Evolutionary conservation across 2,113 vertebrate genomes (phyloP).

Genomic region (Clarias macrocephalus): DNA sequence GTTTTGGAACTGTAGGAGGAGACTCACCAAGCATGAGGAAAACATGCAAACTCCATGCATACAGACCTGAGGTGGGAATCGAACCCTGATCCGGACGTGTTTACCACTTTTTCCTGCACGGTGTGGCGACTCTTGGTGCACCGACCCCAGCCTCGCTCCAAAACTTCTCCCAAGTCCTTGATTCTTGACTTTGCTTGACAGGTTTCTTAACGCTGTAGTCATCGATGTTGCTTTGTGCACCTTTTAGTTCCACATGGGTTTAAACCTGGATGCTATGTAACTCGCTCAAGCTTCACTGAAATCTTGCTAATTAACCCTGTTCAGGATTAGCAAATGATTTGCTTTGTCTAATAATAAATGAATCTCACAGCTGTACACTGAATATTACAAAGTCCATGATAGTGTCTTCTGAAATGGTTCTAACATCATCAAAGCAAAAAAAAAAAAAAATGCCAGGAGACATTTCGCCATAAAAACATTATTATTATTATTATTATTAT

Average conservation of each 20-base stretch:
- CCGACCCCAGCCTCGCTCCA: no score
- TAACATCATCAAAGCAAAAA: slow-evolving; percentile 13
- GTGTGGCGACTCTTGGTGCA: no score
- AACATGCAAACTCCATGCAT: no score
- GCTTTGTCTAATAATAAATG: slow-evolving; percentile 14
- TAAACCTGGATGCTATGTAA: neutral
- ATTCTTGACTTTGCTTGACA: no score
- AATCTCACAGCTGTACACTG: neutral
- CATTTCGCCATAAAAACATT: slow-evolving; percentile 27
- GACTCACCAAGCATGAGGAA: no score
- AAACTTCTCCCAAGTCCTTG: no score
- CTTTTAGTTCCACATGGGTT: neutral
- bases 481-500: slow-evolving; percentile 12
- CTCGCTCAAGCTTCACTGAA: neutral
- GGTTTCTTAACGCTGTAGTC: no score
- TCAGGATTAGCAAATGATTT: slow-evolving; percentile 14
- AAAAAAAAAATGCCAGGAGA: slow-evolving; percentile 17
- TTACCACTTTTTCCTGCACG: no score
- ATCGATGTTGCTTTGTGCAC: no score
- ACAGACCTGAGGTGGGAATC: no score
- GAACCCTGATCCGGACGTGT: no score
- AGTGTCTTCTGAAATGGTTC: slow-evolving; percentile 10
- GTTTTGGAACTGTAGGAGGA: no score
- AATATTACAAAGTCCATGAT: neutral
- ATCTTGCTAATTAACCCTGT: neutral